Conservation (phyloP, 2,113 vertebrate genomes). For the Scytalopus superciliaris region DNA sequence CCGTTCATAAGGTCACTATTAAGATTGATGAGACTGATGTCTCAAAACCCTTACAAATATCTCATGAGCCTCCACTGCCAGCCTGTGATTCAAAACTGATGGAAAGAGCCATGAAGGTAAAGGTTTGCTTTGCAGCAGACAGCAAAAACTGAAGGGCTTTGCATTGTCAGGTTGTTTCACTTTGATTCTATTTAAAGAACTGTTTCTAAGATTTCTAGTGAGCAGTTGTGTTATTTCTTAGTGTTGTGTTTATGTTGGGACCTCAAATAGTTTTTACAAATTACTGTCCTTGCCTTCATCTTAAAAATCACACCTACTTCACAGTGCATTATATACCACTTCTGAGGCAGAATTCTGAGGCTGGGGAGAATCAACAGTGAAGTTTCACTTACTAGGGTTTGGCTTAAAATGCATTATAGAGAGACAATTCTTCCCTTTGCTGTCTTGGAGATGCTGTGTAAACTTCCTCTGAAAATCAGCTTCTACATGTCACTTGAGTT, state of each 20-base stretch:
- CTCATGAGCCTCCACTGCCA: slow-evolving; percentile 95
- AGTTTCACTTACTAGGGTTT: neutral
- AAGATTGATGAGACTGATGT: slow-evolving; percentile 95
- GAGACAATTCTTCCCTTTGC: neutral
- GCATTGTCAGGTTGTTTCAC: neutral
- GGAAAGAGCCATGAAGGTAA: slow-evolving; percentile 97
- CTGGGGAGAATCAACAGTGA: neutral
- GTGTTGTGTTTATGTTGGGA: neutral
- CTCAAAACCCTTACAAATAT: slow-evolving; percentile 97
- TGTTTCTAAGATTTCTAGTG: neutral
- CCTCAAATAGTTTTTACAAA: neutral
- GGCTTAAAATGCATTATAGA: neutral
- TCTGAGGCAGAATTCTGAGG: neutral
- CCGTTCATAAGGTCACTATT: slow-evolving; percentile 95
- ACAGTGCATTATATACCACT: neutral
- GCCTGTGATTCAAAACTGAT: slow-evolving; percentile 93
- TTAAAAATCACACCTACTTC: neutral
- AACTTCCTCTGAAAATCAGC: neutral
- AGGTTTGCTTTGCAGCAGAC: neutral
- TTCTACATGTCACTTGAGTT: neutral
- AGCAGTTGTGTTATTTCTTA: neutral
- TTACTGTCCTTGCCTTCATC: neutral
- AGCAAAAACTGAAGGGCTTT: neutral
- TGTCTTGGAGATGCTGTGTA: neutral
- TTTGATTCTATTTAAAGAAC: neutral